Evolutionary conservation across 2,797 vertebrate genomes (phyloP).

Genomic region (Melanotaenia trifasciata): DNA sequence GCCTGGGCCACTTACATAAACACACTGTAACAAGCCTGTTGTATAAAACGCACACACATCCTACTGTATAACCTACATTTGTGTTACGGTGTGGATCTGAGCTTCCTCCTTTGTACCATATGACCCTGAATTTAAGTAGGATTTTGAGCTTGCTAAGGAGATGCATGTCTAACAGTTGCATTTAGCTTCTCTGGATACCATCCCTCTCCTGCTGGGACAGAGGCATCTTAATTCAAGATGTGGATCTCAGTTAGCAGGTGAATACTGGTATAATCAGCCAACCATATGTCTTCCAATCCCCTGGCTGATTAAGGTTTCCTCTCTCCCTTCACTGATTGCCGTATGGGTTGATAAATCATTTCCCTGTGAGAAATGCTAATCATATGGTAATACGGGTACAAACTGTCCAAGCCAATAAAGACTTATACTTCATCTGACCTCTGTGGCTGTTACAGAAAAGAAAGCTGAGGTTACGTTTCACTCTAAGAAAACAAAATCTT

Average conservation of each 20-base stretch:
- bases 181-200: slow-evolving; percentile 45
- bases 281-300: slow-evolving; percentile 73
- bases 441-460: slow-evolving; percentile 13
- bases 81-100: background rate
- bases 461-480: slow-evolving; percentile 21
- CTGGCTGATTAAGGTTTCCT: slow-evolving; percentile 63
- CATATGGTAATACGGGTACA: slow-evolving; percentile 50
- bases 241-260: slow-evolving; percentile 77
- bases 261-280: slow-evolving; percentile 71
- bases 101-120: slow-evolving; percentile 11
- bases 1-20: slow-evolving; percentile 58
- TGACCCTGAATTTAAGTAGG: slow-evolving; percentile 57
- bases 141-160: slow-evolving; percentile 50
- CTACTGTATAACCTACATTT: slow-evolving; percentile 26
- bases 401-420: slow-evolving; percentile 60
- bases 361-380: slow-evolving; percentile 72
- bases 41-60: slow-evolving; percentile 36
- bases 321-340: slow-evolving; percentile 61
- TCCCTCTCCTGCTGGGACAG: slow-evolving; percentile 55
- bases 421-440: slow-evolving; percentile 40
- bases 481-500: slow-evolving; percentile 32
- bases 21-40: slow-evolving; percentile 34
- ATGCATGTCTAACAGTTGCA: slow-evolving; percentile 37
- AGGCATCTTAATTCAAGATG: slow-evolving; percentile 73
- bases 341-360: slow-evolving; percentile 73